Evolutionary conservation across 1,140 invertebrate genomes (phyloP).

Genomic region (Potamilus streckersoni): DNA sequence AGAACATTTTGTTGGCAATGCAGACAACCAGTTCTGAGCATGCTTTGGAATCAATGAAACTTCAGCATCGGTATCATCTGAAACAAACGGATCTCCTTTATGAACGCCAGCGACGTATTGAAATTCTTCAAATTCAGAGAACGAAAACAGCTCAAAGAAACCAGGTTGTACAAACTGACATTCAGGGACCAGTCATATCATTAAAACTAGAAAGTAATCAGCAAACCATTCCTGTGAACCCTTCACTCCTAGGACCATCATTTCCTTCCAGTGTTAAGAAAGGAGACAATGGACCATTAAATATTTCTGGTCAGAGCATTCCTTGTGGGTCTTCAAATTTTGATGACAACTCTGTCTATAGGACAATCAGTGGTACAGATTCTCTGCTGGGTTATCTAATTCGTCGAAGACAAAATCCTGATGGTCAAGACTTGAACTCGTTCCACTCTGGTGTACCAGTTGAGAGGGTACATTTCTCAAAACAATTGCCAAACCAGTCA

Average conservation of each 20-base stretch:
- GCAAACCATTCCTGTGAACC: constrained; percentile 4
- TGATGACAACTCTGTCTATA: constrained; percentile 30
- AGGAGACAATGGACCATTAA: constrained; percentile 3
- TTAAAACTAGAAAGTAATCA: constrained; percentile 1
- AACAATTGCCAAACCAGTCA: constrained; percentile 1
- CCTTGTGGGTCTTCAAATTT: background rate
- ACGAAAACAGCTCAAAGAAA: constrained; percentile 16
- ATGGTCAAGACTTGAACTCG: background rate
- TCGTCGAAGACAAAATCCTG: constrained; percentile 15
- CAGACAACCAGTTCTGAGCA: background rate
- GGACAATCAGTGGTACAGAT: constrained; percentile 43
- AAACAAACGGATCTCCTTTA: constrained; percentile 32
- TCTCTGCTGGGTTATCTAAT: constrained; percentile 37
- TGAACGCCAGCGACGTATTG: constrained; percentile 23
- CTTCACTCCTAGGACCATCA: background rate
- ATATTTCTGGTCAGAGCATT: background rate
- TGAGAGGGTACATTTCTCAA: constrained; percentile 8
- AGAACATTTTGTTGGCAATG: too few species aligned
- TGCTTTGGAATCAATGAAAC: constrained; percentile 40
- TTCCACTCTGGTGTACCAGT: constrained; percentile 24
- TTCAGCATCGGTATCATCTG: constrained; percentile 45
- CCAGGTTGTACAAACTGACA: constrained; percentile 12
- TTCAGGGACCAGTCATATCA: constrained; percentile 26
- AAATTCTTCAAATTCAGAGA: constrained; percentile 22
- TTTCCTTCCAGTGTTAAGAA: constrained; percentile 1